Evolutionary conservation across 2,113 vertebrate species (phyloP), one percentile per base, ranked within the genome.

Genomic region (Craseonycteris thonglongyai): DNA sequence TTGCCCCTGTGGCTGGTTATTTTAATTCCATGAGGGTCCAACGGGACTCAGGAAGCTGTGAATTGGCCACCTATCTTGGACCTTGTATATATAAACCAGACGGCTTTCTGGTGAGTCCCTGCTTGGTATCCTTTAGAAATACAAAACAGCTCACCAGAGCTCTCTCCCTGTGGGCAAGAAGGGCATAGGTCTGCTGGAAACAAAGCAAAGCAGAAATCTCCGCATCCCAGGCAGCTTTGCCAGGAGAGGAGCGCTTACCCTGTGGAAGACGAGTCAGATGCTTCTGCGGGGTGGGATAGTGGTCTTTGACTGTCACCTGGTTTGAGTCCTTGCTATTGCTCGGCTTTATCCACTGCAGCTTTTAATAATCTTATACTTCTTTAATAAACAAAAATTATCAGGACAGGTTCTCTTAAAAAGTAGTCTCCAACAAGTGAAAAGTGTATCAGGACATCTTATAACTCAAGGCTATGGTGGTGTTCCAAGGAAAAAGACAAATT

Each of bases 401-500:
- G 19, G 61, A 56, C 15, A 38, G 3, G 68, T 88, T 90, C 66
- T 91, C 63, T 54, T 91, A 54, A 49, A 82, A 90, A 65, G 38
- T 72, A 54, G 12, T 63, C 26, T 51, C 87, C 83, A 90, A 54
- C 54, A 91, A 94, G 9, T 82, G 38, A 85, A 76, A 87, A 80
- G n/a, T 87, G 72, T 80, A 54, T 51, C 47, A 84, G 10, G 69
- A 59, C 78, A 87, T 89, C 75, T 72, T 65, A 59, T 42, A 90
- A 63, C 45, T 88, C 49, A 51, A 75, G 56, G 26, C 76, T 74
- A 63, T 49, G 33, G 51, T 87, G 54, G 33, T 56, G 10, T 90
- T 80, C 54, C 26, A 93, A 89, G n/a, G 82, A 65, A 56, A 91
- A 90, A 92, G 35, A 81, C 54, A 79, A 82, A 71, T 59, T 45